These are phyloP conservation scores for Cyaniris semiargus DNA, from an alignment of 2,888 invertebrate genomes.

Conservation along the genomic window DNA sequence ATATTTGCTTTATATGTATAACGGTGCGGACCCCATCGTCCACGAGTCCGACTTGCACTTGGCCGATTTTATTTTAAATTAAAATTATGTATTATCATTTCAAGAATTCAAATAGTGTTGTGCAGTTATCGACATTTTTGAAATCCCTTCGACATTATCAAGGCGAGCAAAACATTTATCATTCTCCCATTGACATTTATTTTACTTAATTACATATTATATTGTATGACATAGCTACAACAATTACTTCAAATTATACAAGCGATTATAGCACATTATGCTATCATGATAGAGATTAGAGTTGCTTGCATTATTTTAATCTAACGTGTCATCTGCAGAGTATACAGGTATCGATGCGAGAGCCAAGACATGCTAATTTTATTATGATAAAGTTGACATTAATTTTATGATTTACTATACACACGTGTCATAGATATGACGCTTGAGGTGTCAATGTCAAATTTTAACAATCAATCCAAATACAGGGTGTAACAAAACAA, in stretches of 20 bases:
- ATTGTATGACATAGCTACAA: neutral
- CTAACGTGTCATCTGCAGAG: neutral
- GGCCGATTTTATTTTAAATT: no score
- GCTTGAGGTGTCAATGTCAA: neutral
- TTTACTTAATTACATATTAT: constrained; percentile 14
- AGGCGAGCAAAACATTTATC: constrained; percentile 25
- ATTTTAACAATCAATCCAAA: neutral
- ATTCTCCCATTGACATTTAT: constrained; percentile 15
- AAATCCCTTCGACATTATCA: constrained; percentile 14
- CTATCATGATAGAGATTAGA: neutral
- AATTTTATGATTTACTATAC: constrained; percentile 20
- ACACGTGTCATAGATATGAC: constrained; percentile 8
- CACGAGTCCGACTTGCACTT: no score
- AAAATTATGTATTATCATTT: no score
- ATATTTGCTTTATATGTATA: no score
- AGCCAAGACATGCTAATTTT: constrained; percentile 18
- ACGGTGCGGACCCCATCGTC: no score
- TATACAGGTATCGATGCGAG: constrained; percentile 1
- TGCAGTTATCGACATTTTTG: neutral
- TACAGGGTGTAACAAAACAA: no score
- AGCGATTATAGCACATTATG: neutral
- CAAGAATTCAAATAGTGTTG: neutral
- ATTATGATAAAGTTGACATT: constrained; percentile 29
- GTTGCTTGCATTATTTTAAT: neutral
- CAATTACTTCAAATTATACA: neutral